Conservation (phyloP, 2,797 vertebrate species). For the Acipenser oxyrinchus region DNA sequence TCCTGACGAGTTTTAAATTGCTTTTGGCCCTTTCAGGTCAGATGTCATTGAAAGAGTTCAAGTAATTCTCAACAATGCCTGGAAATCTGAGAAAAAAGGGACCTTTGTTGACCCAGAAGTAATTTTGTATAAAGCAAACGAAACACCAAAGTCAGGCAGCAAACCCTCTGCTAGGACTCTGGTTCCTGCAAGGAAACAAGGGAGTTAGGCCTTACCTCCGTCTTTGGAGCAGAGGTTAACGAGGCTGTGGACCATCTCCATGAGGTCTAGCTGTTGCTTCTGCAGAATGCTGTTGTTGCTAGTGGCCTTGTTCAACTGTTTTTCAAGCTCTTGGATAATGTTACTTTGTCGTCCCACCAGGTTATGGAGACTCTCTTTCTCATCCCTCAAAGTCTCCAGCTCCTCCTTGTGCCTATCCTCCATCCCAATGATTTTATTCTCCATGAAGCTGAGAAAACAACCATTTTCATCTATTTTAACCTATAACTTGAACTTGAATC, state of each 20-base stretch:
- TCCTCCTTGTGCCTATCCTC: conserved; percentile 79
- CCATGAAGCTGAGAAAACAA: conserved; percentile 65
- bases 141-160: not conserved
- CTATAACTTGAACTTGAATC: not conserved
- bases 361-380: conserved; percentile 79
- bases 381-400: conserved; percentile 75
- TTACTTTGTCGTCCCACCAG: conserved; percentile 78
- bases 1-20: not conserved
- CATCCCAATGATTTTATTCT: conserved; percentile 89
- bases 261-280: conserved; percentile 87
- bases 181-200: conserved; percentile 2
- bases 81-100: not conserved
- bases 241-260: conserved; percentile 84
- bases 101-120: not conserved
- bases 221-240: conserved; percentile 83
- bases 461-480: not conserved
- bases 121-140: not conserved
- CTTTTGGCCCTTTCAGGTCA: not conserved
- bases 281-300: conserved; percentile 83
- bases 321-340: conserved; percentile 82
- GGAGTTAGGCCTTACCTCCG: conserved; percentile 57
- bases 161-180: not conserved
- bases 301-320: conserved; percentile 75
- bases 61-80: not conserved
- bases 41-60: not conserved